Conservation (phyloP, 2,113 vertebrate species). For the Tachysurus fulvidraco region DNA sequence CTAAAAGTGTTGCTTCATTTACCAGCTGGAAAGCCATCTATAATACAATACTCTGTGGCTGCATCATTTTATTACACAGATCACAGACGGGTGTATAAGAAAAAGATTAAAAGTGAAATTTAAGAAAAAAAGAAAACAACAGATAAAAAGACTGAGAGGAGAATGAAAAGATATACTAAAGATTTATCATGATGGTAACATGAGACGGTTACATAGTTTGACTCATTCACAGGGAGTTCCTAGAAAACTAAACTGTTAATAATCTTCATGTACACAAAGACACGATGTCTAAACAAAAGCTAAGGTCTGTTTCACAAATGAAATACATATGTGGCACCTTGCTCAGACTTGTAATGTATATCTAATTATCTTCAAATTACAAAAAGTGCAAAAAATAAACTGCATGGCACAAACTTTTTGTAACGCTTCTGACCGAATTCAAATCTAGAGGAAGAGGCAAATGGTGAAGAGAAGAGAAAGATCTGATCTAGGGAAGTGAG, state of each 20-base stretch:
- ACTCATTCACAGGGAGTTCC: not conserved
- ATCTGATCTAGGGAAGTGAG: not conserved
- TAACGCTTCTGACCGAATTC: not conserved
- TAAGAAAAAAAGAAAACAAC: not conserved
- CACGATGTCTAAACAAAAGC: not conserved
- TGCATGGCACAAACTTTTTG: not conserved
- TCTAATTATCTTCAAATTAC: not conserved
- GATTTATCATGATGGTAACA: not conserved
- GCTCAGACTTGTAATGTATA: not conserved
- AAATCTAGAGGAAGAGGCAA: not conserved
- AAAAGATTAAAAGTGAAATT: not conserved
- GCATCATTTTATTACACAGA: constrained; percentile 32
- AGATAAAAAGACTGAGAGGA: not conserved
- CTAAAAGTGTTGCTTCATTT: constrained; percentile 42
- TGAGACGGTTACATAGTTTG: not conserved
- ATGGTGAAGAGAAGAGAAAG: not conserved
- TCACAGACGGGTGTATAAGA: not conserved
- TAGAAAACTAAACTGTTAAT: not conserved
- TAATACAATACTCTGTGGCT: constrained; percentile 41
- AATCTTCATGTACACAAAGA: not conserved
- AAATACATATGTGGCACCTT: not conserved
- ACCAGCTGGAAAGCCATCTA: constrained; percentile 52
- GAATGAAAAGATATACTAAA: constrained; percentile 14
- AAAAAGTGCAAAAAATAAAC: not conserved
- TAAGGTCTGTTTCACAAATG: not conserved